Evolutionary conservation across 1,140 invertebrate species (phyloP), one percentile per base, ranked within the genome.

Genomic region (Cydia pomonella): DNA sequence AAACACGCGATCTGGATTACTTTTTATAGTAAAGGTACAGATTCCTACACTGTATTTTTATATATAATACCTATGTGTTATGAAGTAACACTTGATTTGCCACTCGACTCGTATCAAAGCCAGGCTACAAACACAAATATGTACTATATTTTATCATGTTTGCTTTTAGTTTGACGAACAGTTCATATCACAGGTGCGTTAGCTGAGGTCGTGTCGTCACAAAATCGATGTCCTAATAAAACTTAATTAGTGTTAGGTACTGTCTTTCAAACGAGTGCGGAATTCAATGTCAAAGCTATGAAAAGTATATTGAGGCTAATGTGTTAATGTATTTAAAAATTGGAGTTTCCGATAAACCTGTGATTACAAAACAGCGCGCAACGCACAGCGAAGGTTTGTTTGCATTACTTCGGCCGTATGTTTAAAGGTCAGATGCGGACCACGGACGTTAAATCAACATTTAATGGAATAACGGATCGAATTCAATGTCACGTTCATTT

Each of bases 151-250:
- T 80, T 82, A 82, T 80, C 81, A 50, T 69, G 33, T 41, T 62
- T 79, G 76, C 76, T 80, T 79, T 77, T 53, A 77, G 59, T 75
- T 78, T 79, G 72, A 77, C 75, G 76, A 79, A 75, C 86, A 87
- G 85, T 88, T 79, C 77, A 83, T 77, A 83, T 73, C 69, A 63
- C 76, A 81, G 73, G 80, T 80, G 80, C 80, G 75, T 59, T 75
- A 72, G 75, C 74, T 72, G 62, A 81, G 77, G 82, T 83, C 85
- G 85, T 81, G 82, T 38, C n/a, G 16, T 69, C 29, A 69, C 29
- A 21, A 18, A 69, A 69, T 38, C 33, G 16, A 69, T 69, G 1
- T 69, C 9, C 5, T 9, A 27, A 0, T 18, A n/a, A 69, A 69
- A n/a, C 9, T n/a, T n/a, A 82, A 41, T 75, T 72, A 47, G 29